Conservation (phyloP, 2,113 vertebrate species). For the Enhydra lutris region DNA sequence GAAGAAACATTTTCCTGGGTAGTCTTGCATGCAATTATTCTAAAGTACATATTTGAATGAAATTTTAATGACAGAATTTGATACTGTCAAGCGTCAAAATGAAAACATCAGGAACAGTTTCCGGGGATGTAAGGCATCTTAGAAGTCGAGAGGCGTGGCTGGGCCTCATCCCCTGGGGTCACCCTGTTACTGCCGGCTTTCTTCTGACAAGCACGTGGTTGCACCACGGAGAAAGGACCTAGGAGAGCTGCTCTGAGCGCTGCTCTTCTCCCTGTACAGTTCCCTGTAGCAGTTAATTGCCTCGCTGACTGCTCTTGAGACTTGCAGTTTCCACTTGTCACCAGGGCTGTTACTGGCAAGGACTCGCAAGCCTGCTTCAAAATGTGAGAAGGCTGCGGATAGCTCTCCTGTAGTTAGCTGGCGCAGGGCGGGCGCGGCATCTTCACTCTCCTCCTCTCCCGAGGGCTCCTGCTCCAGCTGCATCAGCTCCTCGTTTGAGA, state of each 20-base stretch:
- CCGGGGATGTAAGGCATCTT: not conserved
- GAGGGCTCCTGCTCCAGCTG: not conserved
- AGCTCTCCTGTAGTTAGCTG: not conserved
- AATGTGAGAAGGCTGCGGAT: not conserved
- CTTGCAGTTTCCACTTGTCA: not conserved
- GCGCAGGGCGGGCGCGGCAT: not conserved
- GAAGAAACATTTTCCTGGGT: not conserved
- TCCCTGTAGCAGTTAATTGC: constrained; percentile 38
- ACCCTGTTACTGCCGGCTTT: not conserved
- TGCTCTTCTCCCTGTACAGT: not conserved
- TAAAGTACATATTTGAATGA: not conserved
- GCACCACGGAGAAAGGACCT: not conserved
- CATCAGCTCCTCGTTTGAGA: constrained; percentile 32
- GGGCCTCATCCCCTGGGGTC: not conserved
- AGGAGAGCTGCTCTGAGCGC: not conserved
- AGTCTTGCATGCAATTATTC: not conserved
- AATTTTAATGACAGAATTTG: not conserved
- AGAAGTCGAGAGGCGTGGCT: not conserved
- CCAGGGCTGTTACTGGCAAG: not conserved
- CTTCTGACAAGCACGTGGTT: not conserved
- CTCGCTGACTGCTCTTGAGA: not conserved
- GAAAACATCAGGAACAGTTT: not conserved
- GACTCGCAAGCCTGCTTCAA: not conserved
- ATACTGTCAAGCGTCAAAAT: not conserved
- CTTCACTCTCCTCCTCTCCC: not conserved